Percentiles rank a stretch among this genome's conserved stretches.
Conservation (phyloP, 2,797 vertebrate species). For the Sebastes diaconus region DNA sequence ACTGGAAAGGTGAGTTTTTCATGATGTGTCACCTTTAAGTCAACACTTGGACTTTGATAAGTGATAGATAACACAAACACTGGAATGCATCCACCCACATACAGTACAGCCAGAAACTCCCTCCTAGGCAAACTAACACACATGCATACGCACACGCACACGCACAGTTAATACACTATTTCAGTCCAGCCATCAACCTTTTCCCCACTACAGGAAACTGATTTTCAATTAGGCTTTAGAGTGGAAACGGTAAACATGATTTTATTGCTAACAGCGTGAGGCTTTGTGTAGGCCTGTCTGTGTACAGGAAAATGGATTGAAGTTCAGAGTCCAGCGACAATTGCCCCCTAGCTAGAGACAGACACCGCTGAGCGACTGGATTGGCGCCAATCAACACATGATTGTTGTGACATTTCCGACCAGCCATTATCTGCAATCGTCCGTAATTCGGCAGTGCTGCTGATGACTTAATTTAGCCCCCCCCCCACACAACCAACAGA, state of each 20-base stretch:
- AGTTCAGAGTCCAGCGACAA: slow-evolving; percentile 41
- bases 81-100: slow-evolving; percentile 3
- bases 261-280: neutral
- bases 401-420: slow-evolving; percentile 71
- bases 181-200: neutral
- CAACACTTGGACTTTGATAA: slow-evolving; percentile 40
- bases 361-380: slow-evolving; percentile 36
- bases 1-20: no score
- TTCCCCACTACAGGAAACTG: neutral
- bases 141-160: neutral
- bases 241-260: neutral
- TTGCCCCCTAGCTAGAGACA: slow-evolving; percentile 22
- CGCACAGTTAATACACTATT: neutral
- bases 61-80: slow-evolving; percentile 15
- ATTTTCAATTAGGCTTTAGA: slow-evolving; percentile 7
- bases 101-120: neutral
- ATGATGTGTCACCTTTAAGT: neutral
- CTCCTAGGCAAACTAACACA: no score
- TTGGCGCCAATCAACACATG: slow-evolving; percentile 57
- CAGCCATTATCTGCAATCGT: slow-evolving; percentile 51
- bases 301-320: neutral
- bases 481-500: slow-evolving; percentile 3
- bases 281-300: neutral
- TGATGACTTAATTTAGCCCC: slow-evolving; percentile 51
- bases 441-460: slow-evolving; percentile 46